phyloP scores from a whole-genome alignment of 2,113 vertebrate species.

The Rissa tridactyla region DNA sequence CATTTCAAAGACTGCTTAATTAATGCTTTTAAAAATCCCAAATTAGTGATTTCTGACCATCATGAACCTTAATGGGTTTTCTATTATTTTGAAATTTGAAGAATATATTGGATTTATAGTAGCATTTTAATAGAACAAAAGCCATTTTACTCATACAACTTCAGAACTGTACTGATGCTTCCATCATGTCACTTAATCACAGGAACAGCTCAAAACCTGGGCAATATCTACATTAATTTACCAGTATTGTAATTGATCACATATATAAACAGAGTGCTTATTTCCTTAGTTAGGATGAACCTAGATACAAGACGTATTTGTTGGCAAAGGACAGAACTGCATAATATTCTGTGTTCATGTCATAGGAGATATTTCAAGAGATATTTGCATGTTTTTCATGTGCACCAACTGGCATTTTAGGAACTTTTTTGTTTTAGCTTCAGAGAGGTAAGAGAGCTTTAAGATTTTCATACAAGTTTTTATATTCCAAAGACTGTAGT shows the following conservation, averaged over 20 bases:
- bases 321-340: background rate
- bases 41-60: background rate
- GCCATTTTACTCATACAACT: background rate
- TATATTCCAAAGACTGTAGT: background rate
- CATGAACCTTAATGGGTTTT: background rate
- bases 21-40: background rate
- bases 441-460: background rate
- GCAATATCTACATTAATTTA: background rate
- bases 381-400: background rate
- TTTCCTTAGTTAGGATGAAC: background rate
- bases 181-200: background rate
- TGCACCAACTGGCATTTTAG: background rate
- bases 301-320: background rate
- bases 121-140: background rate
- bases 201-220: background rate
- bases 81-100: background rate
- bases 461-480: background rate
- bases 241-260: background rate
- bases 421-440: background rate
- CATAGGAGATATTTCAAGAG: background rate
- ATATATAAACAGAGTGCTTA: background rate
- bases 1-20: background rate
- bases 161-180: background rate
- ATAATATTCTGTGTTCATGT: background rate
- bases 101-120: background rate